Base-by-base conservation (phyloP, 92 coral and sea anemone species). In the Zoanthus sansibaricus region DNA sequence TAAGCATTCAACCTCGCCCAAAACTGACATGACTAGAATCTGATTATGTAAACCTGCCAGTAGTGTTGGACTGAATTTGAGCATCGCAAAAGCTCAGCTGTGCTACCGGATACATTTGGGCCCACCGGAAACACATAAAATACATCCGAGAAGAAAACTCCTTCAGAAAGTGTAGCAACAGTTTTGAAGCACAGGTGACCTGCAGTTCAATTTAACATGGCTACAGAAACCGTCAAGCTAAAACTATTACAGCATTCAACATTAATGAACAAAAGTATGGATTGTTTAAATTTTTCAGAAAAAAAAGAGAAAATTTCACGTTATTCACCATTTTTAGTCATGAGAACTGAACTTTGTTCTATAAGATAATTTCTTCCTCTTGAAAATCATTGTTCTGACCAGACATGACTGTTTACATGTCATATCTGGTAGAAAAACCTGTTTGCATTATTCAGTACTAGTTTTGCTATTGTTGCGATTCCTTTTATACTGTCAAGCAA, bases 1-100 rank as follows among this genome's bases (percentile, higher is more conserved):
- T 64, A 76, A 66, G 71, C 20, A 66, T 80, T 80, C 66, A 47
- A 80, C 74, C 75, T 80, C 85, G 75, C 85, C 85, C 47, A 42
- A 68, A 66, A 46, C 61, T 45, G 85, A 12, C 74, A 80, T 80
- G 45, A 44, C 25, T 14, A 80, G 59, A 80, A 80, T 80, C 59
- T 80, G 13, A 80, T 80, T 66, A 80, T 25, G 42, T 71, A 48
- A 71, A 54, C 85, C 85, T 54, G 32, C 75, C 75, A 32, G 8
- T 21, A 9, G n/a, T 76, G 45, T 80, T 64, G 58, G 85, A 14
- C 18, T 64, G 45, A 18, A 80, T 44, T 12, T 30, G 54, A n/a
- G 47, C 52, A 48, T 12, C 47, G 54, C 20, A 66, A 72, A 66
- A 8, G 85, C 47, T 80, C 85, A 80, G 85, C 85, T 80, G 85